phyloP scores from a whole-genome alignment of 2,888 invertebrate genomes.

The Octodonta nipae region DNA sequence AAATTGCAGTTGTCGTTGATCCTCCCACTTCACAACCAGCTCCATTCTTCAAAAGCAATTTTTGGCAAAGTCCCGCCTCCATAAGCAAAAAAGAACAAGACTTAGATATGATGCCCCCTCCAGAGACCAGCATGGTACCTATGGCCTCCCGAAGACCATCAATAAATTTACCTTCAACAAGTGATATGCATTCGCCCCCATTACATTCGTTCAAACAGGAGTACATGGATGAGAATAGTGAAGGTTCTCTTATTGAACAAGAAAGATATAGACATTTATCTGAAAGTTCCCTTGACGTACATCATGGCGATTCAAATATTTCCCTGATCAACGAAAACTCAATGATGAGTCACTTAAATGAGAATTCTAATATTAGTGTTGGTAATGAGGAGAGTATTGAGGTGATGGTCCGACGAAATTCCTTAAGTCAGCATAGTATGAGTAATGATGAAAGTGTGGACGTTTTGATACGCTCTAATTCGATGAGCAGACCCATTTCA shows the following conservation, averaged over 20 bases:
- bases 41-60: conserved; percentile 18
- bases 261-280: conserved; percentile 32
- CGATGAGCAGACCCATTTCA: conserved; percentile 10
- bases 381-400: conserved; percentile 29
- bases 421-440: conserved; percentile 16
- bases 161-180: conserved; percentile 40
- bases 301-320: conserved; percentile 33
- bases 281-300: conserved; percentile 36
- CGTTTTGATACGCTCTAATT: conserved; percentile 22
- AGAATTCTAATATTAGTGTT: conserved; percentile 30
- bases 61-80: conserved; percentile 26
- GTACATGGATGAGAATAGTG: conserved; percentile 59
- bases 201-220: conserved; percentile 48
- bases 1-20: conserved; percentile 33
- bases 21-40: conserved; percentile 17
- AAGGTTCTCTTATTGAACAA: conserved; percentile 42
- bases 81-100: conserved; percentile 42
- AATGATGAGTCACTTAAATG: conserved; percentile 23
- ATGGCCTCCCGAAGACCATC: conserved; percentile 48
- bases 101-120: conserved; percentile 57
- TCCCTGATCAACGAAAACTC: conserved; percentile 35
- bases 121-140: conserved; percentile 46
- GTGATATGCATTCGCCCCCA: conserved; percentile 43
- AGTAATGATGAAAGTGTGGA: conserved; percentile 28
- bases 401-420: conserved; percentile 25